Percentiles rank a stretch among this genome's conserved stretches.
Conservation (phyloP, 2,888 invertebrate genomes). For the Isoperla grammatica region DNA sequence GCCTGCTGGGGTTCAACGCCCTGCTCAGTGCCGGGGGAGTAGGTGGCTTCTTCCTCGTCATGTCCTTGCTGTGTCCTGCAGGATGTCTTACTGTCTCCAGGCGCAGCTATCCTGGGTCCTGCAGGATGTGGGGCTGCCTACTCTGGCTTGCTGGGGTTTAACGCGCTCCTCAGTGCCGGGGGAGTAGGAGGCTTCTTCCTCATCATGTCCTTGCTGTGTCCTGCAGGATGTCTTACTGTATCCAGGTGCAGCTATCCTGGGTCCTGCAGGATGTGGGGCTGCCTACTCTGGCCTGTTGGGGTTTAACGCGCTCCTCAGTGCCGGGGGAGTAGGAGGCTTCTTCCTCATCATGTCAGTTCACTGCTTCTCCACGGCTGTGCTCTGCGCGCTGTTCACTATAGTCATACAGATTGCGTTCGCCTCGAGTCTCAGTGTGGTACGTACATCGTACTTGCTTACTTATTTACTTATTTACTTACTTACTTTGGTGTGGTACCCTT, state of each 20-base stretch:
- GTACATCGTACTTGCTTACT: too few relatives aligned
- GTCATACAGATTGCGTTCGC: slow-evolving; percentile 40
- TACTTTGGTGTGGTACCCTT: too few relatives aligned
- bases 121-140: slow-evolving; percentile 34
- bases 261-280: slow-evolving; percentile 18
- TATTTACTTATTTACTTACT: too few relatives aligned
- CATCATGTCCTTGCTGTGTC: slow-evolving; percentile 40
- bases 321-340: slow-evolving; percentile 42
- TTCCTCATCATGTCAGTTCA: slow-evolving; percentile 42
- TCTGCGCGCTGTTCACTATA: slow-evolving; percentile 40
- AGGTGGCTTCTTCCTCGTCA: slow-evolving; percentile 42
- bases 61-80: slow-evolving; percentile 40
- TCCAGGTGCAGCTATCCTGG: slow-evolving; percentile 9
- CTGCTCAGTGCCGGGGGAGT: slow-evolving; percentile 42
- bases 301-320: slow-evolving; percentile 43
- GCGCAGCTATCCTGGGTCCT: slow-evolving; percentile 11
- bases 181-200: slow-evolving; percentile 43
- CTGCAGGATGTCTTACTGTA: slow-evolving; percentile 36
- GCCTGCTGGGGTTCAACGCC: slow-evolving; percentile 46
- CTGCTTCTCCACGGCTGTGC: slow-evolving; percentile 38
- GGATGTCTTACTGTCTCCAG: slow-evolving; percentile 23
- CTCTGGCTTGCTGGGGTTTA: slow-evolving; percentile 45
- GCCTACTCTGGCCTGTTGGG: slow-evolving; percentile 45
- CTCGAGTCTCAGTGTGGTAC: slow-evolving; percentile 33
- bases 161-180: slow-evolving; percentile 42